These are phyloP conservation scores for Calliphora vomitoria DNA, from an alignment of 2,888 invertebrate genomes.

Conservation along the genomic window DNA sequence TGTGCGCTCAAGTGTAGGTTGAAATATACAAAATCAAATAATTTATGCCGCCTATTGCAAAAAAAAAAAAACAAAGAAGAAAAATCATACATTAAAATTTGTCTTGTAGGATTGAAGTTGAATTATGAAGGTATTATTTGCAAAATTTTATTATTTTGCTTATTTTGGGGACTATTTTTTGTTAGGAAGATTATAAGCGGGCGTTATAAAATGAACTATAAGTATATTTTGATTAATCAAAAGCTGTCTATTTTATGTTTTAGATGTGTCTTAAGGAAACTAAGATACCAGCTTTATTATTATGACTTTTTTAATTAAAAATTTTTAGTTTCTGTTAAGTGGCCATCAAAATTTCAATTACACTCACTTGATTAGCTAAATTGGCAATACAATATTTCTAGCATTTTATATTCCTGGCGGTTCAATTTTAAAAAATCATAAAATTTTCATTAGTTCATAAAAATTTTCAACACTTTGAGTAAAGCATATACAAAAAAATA, in stretches of 20 bases:
- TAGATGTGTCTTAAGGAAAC: background rate
- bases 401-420: background rate
- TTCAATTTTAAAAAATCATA: constrained; percentile 39
- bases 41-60: constrained; percentile 70
- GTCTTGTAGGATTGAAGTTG: constrained; percentile 55
- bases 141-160: constrained; percentile 22
- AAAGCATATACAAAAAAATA: background rate
- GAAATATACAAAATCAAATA: constrained; percentile 67
- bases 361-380: background rate
- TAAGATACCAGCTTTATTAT: background rate
- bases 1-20: constrained; percentile 69
- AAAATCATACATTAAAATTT: constrained; percentile 49
- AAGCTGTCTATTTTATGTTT: constrained; percentile 17
- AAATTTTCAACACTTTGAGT: constrained; percentile 60
- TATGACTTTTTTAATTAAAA: background rate
- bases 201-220: constrained; percentile 35
- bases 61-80: constrained; percentile 17
- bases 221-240: constrained; percentile 58
- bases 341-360: background rate
- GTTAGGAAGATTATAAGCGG: constrained; percentile 40
- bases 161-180: constrained; percentile 14
- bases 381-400: constrained; percentile 12
- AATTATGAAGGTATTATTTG: constrained; percentile 63
- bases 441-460: constrained; percentile 60
- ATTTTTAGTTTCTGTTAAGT: background rate